These are phyloP conservation scores for Plotosus lineatus DNA, from an alignment of 2,113 vertebrate genomes.

Conservation along the genomic window DNA sequence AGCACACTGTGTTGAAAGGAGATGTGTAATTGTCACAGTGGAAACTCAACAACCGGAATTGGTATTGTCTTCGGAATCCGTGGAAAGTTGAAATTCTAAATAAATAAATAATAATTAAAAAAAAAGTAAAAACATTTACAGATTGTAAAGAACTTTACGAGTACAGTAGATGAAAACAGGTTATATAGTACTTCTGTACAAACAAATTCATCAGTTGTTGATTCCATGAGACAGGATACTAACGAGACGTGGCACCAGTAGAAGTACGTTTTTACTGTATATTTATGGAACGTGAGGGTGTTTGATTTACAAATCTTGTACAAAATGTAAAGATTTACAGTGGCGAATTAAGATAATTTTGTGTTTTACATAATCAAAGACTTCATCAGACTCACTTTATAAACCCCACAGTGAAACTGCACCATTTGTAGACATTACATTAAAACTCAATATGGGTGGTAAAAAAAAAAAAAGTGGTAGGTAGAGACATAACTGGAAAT, in stretches of 20 bases:
- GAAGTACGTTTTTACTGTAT: not conserved
- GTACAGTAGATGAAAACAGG: not conserved
- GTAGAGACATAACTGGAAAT: not conserved
- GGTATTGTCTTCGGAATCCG: conserved; percentile 22
- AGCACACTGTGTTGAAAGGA: conserved; percentile 42
- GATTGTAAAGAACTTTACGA: conserved; percentile 32
- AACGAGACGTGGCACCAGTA: not conserved
- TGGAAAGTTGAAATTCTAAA: conserved; percentile 2
- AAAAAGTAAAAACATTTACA: conserved; percentile 37
- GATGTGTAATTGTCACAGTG: conserved; percentile 40
- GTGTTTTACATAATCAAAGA: not conserved
- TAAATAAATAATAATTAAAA: conserved; percentile 18
- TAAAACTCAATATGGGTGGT: not conserved
- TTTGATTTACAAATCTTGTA: not conserved
- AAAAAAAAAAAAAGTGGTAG: conserved; percentile 1
- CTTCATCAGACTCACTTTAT: not conserved
- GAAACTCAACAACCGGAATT: conserved; percentile 34
- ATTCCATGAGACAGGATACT: not conserved
- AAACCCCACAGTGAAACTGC: conserved; percentile 8
- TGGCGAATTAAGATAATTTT: not conserved
- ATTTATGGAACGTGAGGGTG: not conserved
- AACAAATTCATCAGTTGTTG: not conserved
- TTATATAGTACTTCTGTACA: conserved; percentile 19
- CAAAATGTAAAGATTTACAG: conserved; percentile 1
- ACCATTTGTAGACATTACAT: not conserved